These are phyloP conservation scores for Drosophila cognata DNA, from an alignment of 2,888 invertebrate species.

Conservation along the genomic window DNA sequence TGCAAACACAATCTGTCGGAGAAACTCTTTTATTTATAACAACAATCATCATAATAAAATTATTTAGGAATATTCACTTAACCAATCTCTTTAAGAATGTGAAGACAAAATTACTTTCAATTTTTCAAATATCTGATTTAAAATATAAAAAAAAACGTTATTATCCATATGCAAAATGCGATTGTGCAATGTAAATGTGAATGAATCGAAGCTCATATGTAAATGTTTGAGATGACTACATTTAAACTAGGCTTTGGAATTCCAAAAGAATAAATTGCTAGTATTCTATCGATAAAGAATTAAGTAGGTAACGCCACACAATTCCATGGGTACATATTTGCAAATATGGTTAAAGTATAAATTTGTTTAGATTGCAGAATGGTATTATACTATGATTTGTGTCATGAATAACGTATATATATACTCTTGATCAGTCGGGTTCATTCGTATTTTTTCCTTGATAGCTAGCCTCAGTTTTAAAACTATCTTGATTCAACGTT, in stretches of 20 bases:
- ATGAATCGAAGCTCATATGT: background rate
- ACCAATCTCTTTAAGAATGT: too few relatives aligned
- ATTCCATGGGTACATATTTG: slow-evolving; percentile 5
- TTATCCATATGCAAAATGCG: background rate
- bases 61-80: too few relatives aligned
- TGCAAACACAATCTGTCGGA: too few relatives aligned
- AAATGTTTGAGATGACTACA: background rate
- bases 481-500: background rate
- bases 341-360: background rate
- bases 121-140: too few relatives aligned
- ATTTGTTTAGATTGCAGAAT: background rate
- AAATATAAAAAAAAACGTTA: too few relatives aligned
- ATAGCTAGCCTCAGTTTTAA: background rate
- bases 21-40: too few relatives aligned
- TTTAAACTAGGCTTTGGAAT: background rate
- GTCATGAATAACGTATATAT: background rate
- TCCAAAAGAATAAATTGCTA: background rate
- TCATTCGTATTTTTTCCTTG: background rate
- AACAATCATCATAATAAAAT: too few relatives aligned
- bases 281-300: background rate
- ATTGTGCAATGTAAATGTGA: slow-evolving; percentile 6
- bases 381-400: slow-evolving; percentile 1
- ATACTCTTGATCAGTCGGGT: background rate
- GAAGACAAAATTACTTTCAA: too few relatives aligned
- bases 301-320: slow-evolving; percentile 1